Evolutionary conservation across 2,888 invertebrate species (phyloP).

Genomic region (Agelastica alni): DNA sequence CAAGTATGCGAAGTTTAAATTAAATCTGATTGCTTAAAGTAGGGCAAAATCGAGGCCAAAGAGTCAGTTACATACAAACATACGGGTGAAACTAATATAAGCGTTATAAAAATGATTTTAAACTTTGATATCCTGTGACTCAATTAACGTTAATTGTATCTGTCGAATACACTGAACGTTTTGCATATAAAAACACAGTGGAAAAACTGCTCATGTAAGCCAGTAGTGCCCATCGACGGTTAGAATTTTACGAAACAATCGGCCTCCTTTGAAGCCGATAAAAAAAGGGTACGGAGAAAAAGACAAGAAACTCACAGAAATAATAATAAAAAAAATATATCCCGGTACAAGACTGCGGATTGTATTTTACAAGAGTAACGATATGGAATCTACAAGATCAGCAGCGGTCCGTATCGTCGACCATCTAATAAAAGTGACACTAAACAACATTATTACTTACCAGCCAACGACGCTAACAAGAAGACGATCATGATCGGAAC

Average conservation of each 20-base stretch:
- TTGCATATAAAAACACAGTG: too few species aligned
- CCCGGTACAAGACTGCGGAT: conserved; percentile 28
- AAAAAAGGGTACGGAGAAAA: not conserved
- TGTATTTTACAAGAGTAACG: conserved; percentile 38
- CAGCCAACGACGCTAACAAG: conserved; percentile 11
- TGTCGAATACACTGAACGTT: too few species aligned
- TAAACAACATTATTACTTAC: conserved; percentile 50
- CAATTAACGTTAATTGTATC: too few species aligned
- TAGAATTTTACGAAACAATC: not conserved
- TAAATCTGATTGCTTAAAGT: too few species aligned
- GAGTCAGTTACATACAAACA: too few species aligned
- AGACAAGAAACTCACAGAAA: not conserved
- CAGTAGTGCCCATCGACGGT: not conserved
- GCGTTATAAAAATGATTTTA: too few species aligned
- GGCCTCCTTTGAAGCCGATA: conserved; percentile 3
- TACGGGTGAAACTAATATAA: too few species aligned
- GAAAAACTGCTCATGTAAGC: not conserved
- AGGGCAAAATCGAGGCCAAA: too few species aligned
- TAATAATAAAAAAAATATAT: conserved; percentile 19
- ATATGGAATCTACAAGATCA: conserved; percentile 43
- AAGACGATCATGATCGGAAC: conserved; percentile 1
- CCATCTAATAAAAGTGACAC: conserved; percentile 49
- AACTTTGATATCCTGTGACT: too few species aligned
- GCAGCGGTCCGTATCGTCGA: conserved; percentile 42
- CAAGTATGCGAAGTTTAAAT: too few species aligned